Evolutionary conservation across 2,113 vertebrate genomes (phyloP).

Genomic region (Propithecus coquereli): DNA sequence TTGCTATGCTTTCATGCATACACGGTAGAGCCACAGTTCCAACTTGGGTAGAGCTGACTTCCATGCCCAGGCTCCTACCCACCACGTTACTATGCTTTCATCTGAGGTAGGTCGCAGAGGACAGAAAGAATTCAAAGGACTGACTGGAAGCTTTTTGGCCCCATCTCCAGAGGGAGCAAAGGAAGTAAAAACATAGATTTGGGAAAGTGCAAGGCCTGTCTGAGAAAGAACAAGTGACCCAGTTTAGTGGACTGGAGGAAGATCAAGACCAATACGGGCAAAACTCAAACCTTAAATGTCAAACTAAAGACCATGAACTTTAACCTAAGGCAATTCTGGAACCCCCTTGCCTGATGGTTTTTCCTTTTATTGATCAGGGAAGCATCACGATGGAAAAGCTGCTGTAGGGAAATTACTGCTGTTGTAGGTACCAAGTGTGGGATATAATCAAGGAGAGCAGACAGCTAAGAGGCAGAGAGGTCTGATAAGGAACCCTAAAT

Average conservation of each 20-base stretch:
- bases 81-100: not conserved
- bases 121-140: not conserved
- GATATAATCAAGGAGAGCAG: not conserved
- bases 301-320: not conserved
- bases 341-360: not conserved
- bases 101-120: not conserved
- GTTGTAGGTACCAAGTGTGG: not conserved
- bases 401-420: not conserved
- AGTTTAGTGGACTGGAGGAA: not conserved
- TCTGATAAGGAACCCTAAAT: not conserved
- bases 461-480: not conserved
- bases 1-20: not conserved
- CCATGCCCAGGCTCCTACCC: not conserved
- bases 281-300: not conserved
- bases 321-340: not conserved
- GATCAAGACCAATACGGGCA: fast-evolving
- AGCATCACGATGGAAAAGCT: not conserved
- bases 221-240: not conserved
- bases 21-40: not conserved
- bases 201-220: not conserved
- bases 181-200: not conserved
- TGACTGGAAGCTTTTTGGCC: not conserved
- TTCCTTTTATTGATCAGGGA: not conserved
- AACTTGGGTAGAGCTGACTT: too few relatives aligned
- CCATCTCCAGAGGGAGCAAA: not conserved